Conservation (phyloP, 2,888 invertebrate species). For the Calliphora vomitoria region DNA sequence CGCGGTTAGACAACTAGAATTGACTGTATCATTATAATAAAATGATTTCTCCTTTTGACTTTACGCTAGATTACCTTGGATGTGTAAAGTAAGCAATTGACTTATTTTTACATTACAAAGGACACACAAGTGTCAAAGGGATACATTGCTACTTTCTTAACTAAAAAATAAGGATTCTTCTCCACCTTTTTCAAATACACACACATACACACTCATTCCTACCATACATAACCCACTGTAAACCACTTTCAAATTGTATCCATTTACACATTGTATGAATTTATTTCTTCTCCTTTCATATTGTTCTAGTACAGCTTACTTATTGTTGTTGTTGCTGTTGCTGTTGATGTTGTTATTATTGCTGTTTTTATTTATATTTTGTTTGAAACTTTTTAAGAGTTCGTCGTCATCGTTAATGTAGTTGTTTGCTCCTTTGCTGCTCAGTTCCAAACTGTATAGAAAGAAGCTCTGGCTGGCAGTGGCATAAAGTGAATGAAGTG, state of each 20-base stretch:
- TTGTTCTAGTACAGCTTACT: slow-evolving; percentile 19
- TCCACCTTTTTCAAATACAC: neutral
- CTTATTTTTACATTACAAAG: too few species aligned
- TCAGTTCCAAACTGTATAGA: neutral
- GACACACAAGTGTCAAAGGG: too few species aligned
- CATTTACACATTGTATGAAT: slow-evolving; percentile 61
- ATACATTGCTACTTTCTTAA: too few species aligned
- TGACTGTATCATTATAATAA: too few species aligned
- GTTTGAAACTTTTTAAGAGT: slow-evolving; percentile 55
- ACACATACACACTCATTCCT: neutral
- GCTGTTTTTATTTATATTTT: slow-evolving; percentile 41
- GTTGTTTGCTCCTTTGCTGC: slow-evolving; percentile 28
- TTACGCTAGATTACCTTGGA: too few species aligned
- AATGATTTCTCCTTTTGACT: too few species aligned
- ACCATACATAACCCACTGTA: slow-evolving; percentile 16
- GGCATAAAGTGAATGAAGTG: neutral
- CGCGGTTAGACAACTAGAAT: too few species aligned
- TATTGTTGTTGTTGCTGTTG: slow-evolving; percentile 33
- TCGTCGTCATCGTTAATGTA: slow-evolving; percentile 16
- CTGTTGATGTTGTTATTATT: slow-evolving; percentile 30
- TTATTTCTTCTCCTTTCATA: slow-evolving; percentile 44
- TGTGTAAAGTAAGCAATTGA: too few species aligned
- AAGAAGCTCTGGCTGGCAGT: neutral
- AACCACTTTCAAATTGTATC: slow-evolving; percentile 67
- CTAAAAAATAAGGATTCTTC: slow-evolving; percentile 11